Conservation (phyloP, 35 echinoderm and acorn worm genomes). For the Strongylocentrotus purpuratus region DNA sequence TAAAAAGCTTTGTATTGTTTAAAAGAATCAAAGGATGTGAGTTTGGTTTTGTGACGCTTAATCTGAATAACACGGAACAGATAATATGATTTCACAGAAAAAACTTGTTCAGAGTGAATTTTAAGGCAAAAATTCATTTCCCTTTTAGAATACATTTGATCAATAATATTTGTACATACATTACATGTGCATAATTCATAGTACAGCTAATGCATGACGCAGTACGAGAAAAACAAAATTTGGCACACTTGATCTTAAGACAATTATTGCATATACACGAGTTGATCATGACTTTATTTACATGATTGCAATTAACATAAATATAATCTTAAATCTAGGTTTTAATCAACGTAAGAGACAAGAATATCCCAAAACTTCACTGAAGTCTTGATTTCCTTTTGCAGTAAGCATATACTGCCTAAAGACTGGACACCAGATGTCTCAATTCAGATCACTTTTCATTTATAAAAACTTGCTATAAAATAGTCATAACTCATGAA, state of each 20-base stretch:
- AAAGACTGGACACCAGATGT: neutral
- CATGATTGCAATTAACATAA: neutral
- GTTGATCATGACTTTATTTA: neutral
- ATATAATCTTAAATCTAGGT: neutral
- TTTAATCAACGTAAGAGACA: neutral
- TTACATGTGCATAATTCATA: neutral
- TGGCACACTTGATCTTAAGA: constrained; percentile 30
- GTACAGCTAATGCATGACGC: neutral
- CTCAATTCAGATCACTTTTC: neutral
- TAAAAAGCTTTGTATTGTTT: neutral
- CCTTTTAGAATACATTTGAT: neutral
- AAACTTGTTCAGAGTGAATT: neutral
- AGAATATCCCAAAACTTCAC: no score
- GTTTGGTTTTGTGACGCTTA: neutral
- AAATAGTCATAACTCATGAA: neutral
- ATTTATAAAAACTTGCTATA: neutral
- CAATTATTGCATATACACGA: constrained; percentile 39
- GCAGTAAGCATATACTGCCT: neutral
- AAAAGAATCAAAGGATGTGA: neutral
- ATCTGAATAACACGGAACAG: no score
- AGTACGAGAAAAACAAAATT: neutral
- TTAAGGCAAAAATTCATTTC: neutral
- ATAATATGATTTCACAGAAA: neutral
- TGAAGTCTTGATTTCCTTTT: neutral
- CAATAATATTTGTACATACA: neutral